A percentile compares a stretch with the other conserved stretches of the same genome.
Evolutionary conservation across 2,113 vertebrate genomes (phyloP).

Genomic region (Archocentrus centrarchus): DNA sequence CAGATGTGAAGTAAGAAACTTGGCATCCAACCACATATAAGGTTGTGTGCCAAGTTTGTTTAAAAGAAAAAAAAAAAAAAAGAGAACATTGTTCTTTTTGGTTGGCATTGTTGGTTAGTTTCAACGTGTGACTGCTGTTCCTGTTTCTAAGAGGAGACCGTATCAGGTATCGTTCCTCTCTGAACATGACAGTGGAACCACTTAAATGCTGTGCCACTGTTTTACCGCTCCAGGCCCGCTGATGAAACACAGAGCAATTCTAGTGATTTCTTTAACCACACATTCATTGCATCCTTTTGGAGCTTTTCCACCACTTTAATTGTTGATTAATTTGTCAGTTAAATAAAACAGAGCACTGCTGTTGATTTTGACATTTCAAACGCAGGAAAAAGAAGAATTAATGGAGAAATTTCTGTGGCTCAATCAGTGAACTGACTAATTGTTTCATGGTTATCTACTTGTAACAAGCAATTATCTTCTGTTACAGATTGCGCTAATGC

Average conservation of each 20-base stretch:
- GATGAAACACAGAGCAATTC: no score
- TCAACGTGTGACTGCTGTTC: constrained; percentile 22
- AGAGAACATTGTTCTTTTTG: neutral
- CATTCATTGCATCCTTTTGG: neutral
- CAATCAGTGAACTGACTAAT: neutral
- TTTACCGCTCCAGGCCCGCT: neutral
- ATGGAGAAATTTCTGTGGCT: neutral
- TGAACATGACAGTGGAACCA: neutral
- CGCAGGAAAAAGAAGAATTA: neutral
- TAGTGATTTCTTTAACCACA: neutral
- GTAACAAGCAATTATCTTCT: no score
- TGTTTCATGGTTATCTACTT: neutral
- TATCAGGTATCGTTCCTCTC: neutral
- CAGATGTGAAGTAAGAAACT: neutral
- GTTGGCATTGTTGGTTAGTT: neutral
- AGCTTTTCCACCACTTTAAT: neutral
- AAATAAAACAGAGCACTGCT: no score
- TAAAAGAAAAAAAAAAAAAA: neutral
- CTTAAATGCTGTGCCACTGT: neutral
- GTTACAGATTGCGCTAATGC: neutral
- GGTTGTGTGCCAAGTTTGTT: neutral
- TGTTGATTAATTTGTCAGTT: no score
- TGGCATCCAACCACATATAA: neutral
- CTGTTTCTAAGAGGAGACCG: neutral
- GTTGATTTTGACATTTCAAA: no score